Conservation (phyloP, 2,888 invertebrate species). For the Cheilosia scutellata region DNA sequence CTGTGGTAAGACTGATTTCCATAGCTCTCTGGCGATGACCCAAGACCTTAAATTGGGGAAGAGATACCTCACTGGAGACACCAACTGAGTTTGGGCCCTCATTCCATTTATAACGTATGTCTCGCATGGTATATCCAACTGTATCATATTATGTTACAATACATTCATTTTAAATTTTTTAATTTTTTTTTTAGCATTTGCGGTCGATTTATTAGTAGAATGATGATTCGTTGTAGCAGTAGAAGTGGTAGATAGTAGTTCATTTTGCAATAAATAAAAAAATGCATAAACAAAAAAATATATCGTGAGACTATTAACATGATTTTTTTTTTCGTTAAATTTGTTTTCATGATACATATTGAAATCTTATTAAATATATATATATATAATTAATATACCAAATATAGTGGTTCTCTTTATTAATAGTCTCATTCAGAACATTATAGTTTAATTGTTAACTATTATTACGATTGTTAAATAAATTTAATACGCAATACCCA, state of each 20-base stretch:
- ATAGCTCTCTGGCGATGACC: constrained; percentile 97
- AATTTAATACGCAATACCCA: constrained; percentile 62
- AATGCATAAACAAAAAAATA: constrained; percentile 82
- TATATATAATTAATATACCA: constrained; percentile 43
- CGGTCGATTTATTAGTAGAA: constrained; percentile 60
- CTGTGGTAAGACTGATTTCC: constrained; percentile 98
- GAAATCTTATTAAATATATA: constrained; percentile 54
- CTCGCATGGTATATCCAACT: constrained; percentile 99
- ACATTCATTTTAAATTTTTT: constrained; percentile 69
- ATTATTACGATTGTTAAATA: constrained; percentile 56
- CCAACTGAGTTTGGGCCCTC: constrained; percentile 97
- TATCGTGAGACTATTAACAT: constrained; percentile 83
- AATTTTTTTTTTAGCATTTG: constrained; percentile 58
- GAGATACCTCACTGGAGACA: constrained; percentile 97
- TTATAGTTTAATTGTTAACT: constrained; percentile 66
- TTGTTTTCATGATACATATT: constrained; percentile 55
- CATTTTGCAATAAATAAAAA: constrained; percentile 79
- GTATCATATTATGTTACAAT: constrained; percentile 74
- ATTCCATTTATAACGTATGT: constrained; percentile 99
- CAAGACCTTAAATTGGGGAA: constrained; percentile 99
- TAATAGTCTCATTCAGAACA: constrained; percentile 84
- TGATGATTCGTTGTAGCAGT: constrained; percentile 70
- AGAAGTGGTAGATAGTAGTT: constrained; percentile 67
- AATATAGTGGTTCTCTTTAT: constrained; percentile 72
- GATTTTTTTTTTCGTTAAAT: constrained; percentile 59